A percentile compares a stretch with the other conserved stretches of the same genome.
Conservation (phyloP, 2,888 invertebrate species). For the Mesorhabditis spiculigera region DNA sequence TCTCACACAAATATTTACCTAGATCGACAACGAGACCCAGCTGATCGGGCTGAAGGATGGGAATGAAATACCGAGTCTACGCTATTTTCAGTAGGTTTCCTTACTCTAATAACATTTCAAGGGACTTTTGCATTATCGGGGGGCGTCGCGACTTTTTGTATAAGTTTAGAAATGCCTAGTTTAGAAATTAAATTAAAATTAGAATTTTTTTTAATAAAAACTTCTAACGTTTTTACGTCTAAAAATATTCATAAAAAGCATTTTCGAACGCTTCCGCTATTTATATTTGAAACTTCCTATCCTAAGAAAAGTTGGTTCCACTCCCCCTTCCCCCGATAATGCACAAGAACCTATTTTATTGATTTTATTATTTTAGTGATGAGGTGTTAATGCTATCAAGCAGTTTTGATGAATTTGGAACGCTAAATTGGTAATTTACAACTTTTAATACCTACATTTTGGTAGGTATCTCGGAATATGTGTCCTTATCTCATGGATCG, state of each 20-base stretch:
- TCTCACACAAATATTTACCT: not conserved
- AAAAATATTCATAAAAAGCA: no score
- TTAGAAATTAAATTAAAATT: not conserved
- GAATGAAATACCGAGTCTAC: conserved; percentile 62
- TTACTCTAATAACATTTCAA: conserved; percentile 1
- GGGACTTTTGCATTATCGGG: not conserved
- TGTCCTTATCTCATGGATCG: conserved; percentile 75
- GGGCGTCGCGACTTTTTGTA: no score
- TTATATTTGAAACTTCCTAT: no score
- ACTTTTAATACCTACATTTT: not conserved
- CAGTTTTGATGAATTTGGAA: conserved; percentile 50
- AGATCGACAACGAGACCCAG: conserved; percentile 16
- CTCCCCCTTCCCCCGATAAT: no score
- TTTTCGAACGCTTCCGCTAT: no score
- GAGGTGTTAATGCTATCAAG: conserved; percentile 54
- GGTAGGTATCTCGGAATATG: conserved; percentile 71
- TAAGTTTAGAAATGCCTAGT: no score
- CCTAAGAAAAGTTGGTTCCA: no score
- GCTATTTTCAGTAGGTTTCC: conserved; percentile 61
- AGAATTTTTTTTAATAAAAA: no score
- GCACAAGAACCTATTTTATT: not conserved
- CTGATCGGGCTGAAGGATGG: conserved; percentile 23
- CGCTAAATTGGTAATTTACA: conserved; percentile 59
- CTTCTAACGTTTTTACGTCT: no score
- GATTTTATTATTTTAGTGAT: conserved; percentile 37